Evolutionary conservation across 2,888 invertebrate species (phyloP).

Genomic region (Epinotia bilunana): DNA sequence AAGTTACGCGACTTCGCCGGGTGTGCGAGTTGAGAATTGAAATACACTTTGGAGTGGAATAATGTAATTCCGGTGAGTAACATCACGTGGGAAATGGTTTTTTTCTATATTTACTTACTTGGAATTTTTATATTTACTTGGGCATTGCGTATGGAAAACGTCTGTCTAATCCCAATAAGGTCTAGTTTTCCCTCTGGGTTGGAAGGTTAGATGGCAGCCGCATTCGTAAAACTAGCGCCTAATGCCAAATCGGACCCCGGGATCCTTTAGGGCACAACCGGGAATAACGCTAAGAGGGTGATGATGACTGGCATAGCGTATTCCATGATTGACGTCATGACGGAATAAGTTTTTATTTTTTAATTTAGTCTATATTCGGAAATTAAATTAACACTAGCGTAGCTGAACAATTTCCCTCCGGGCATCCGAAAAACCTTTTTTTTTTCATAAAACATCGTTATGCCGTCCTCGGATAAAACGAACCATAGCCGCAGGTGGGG

Average conservation of each 20-base stretch:
- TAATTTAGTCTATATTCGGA: not conserved
- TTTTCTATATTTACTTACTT: not conserved
- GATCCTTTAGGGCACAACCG: too few species aligned
- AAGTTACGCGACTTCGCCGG: slow-evolving; percentile 6
- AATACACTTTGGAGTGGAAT: slow-evolving; percentile 6
- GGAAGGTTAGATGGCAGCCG: too few species aligned
- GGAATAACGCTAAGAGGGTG: too few species aligned
- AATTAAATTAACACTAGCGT: not conserved
- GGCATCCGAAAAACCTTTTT: slow-evolving; percentile 14
- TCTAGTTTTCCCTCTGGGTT: too few species aligned
- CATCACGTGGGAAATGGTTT: not conserved
- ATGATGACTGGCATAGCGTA: not conserved
- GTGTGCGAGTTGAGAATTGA: slow-evolving; percentile 13
- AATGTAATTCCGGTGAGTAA: not conserved
- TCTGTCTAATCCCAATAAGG: too few species aligned
- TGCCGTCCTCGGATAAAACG: slow-evolving; percentile 42
- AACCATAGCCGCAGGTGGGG: slow-evolving; percentile 47
- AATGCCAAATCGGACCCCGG: too few species aligned
- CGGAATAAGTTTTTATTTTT: not conserved
- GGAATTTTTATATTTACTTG: not conserved
- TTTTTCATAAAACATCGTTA: slow-evolving; percentile 36
- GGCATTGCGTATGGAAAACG: not conserved
- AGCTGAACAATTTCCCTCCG: slow-evolving; percentile 5
- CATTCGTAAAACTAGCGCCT: too few species aligned
- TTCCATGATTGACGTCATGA: not conserved